phyloP scores from a whole-genome alignment of 2,888 invertebrate species.

The Operophtera brumata region DNA sequence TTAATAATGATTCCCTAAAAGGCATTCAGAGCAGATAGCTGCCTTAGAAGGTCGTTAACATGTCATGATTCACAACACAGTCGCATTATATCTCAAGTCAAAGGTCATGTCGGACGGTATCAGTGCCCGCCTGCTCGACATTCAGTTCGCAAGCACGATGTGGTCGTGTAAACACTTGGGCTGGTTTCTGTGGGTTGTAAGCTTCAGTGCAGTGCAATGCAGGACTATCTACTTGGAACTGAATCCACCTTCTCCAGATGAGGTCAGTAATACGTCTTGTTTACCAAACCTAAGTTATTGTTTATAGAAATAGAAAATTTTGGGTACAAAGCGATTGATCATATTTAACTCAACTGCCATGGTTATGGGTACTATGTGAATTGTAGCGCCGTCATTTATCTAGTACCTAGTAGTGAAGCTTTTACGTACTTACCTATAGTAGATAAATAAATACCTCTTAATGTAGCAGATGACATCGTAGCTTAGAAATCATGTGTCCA shows the following conservation, averaged over 20 bases:
- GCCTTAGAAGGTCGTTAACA: constrained; percentile 47
- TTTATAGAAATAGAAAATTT: no score
- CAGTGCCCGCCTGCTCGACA: constrained; percentile 35
- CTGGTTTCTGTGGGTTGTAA: constrained; percentile 37
- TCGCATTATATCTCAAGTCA: constrained; percentile 39
- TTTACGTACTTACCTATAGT: no score
- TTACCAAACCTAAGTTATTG: not conserved
- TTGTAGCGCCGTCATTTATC: no score
- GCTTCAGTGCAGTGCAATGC: constrained; percentile 39
- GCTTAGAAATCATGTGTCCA: no score
- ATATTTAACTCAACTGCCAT: no score
- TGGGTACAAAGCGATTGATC: no score
- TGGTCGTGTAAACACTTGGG: constrained; percentile 33
- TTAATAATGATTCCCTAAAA: no score
- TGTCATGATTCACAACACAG: constrained; percentile 33
- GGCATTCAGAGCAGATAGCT: not conserved
- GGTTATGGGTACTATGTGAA: no score
- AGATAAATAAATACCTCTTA: no score
- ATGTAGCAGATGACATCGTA: no score
- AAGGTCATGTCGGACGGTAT: constrained; percentile 43
- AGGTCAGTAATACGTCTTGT: no score
- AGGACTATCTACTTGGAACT: constrained; percentile 59
- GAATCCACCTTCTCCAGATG: constrained; percentile 50
- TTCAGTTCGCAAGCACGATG: constrained; percentile 46
- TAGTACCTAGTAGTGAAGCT: no score